These are phyloP conservation scores for Nemurella pictetii DNA, from an alignment of 2,888 invertebrate genomes.

Conservation along the genomic window DNA sequence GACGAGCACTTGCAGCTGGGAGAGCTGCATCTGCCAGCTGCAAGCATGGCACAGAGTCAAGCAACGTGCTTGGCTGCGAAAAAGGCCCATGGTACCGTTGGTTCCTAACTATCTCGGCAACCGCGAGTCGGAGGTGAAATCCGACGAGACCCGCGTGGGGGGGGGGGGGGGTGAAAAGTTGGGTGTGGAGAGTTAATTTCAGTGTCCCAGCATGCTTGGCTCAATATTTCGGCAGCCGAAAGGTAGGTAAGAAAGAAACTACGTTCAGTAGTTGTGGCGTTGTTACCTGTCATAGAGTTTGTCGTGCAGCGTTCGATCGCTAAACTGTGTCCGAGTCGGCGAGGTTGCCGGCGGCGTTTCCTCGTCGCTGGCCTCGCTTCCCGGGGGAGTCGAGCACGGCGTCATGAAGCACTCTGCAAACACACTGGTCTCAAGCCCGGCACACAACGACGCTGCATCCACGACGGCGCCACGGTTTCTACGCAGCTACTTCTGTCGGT, in stretches of 20 bases:
- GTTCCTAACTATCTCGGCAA: too few relatives aligned
- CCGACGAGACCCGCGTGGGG: too few relatives aligned
- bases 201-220: too few relatives aligned
- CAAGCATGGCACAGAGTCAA: too few relatives aligned
- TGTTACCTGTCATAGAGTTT: constrained; percentile 76
- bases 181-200: too few relatives aligned
- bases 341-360: constrained; percentile 45
- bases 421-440: too few relatives aligned
- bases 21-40: constrained; percentile 64
- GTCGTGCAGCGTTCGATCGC: constrained; percentile 65
- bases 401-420: constrained; percentile 70
- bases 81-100: too few relatives aligned
- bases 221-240: too few relatives aligned
- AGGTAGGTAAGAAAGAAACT: too few relatives aligned
- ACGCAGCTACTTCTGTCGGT: constrained; percentile 38
- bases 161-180: too few relatives aligned
- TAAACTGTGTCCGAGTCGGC: constrained; percentile 47
- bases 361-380: constrained; percentile 68
- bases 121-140: too few relatives aligned
- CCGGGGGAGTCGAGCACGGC: constrained; percentile 86
- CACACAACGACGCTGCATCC: not conserved
- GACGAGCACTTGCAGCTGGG: constrained; percentile 83
- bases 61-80: too few relatives aligned
- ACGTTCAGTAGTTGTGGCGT: not conserved
- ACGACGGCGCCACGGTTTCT: not conserved